Conservation (phyloP, 1,140 invertebrate species). For the Globodera ellingtonae region DNA sequence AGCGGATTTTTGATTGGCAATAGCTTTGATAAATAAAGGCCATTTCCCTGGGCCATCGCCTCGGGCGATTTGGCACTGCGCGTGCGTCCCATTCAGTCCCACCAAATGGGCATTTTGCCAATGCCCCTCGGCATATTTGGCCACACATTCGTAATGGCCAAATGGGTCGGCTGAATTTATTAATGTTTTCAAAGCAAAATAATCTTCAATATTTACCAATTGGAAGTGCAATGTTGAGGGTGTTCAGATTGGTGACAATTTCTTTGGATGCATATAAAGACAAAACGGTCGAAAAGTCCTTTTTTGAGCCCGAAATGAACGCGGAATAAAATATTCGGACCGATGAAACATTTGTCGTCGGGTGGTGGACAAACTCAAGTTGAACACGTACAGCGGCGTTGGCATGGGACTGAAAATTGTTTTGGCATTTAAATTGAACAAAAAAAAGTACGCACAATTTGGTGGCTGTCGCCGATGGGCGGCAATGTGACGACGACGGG, state of each 20-base stretch:
- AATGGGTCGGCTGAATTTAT: background rate
- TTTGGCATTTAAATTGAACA: no score
- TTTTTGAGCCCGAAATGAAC: background rate
- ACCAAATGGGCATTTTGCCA: background rate
- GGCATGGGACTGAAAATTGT: background rate
- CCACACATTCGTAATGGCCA: background rate
- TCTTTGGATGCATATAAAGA: background rate
- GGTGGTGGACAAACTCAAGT: background rate
- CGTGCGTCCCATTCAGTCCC: background rate
- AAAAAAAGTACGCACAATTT: background rate
- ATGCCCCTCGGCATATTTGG: background rate
- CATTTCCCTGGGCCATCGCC: background rate
- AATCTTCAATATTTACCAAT: background rate
- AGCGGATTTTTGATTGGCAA: background rate
- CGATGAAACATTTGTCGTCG: background rate
- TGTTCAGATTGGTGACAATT: background rate
- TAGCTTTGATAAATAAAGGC: background rate
- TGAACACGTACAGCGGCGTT: background rate
- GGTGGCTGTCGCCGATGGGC: background rate
- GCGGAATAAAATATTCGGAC: background rate
- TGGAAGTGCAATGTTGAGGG: background rate
- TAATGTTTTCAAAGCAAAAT: background rate
- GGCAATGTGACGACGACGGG: background rate
- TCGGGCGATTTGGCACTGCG: background rate
- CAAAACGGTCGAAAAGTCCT: background rate